These are phyloP conservation scores for Chiloscyllium punctatum DNA, from an alignment of 2,797 vertebrate genomes.

Conservation along the genomic window DNA sequence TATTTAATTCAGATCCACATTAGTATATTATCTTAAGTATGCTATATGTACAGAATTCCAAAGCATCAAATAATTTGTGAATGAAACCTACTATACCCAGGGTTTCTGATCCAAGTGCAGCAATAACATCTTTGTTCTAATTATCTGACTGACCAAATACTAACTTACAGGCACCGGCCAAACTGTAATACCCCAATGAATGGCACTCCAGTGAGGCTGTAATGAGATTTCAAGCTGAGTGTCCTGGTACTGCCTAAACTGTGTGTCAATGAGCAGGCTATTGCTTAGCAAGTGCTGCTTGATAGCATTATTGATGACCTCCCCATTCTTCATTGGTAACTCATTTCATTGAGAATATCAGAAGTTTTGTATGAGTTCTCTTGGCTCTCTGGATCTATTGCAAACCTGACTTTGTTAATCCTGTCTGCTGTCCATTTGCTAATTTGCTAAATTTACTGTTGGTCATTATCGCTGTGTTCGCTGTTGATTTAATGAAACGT, in stretches of 20 bases:
- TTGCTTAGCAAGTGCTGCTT: no score
- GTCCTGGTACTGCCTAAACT: no score
- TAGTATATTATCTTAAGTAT: not conserved
- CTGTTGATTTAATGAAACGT: not conserved
- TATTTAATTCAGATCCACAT: not conserved
- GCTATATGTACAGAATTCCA: not conserved
- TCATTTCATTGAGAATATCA: not conserved
- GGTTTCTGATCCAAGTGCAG: not conserved
- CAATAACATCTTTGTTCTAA: not conserved
- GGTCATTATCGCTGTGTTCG: not conserved
- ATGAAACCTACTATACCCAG: not conserved
- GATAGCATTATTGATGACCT: no score
- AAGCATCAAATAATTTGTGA: no score
- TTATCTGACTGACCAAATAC: not conserved
- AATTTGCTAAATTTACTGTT: not conserved
- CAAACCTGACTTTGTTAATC: not conserved
- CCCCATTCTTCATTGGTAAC: no score
- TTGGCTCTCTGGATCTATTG: not conserved
- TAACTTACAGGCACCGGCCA: not conserved
- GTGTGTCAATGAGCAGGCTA: no score
- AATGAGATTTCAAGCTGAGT: no score
- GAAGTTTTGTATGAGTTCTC: not conserved
- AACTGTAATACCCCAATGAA: not conserved
- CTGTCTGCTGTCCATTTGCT: not conserved
- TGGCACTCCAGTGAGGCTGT: not conserved